Conservation (phyloP, 2,113 vertebrate genomes). For the Micromys minutus region DNA sequence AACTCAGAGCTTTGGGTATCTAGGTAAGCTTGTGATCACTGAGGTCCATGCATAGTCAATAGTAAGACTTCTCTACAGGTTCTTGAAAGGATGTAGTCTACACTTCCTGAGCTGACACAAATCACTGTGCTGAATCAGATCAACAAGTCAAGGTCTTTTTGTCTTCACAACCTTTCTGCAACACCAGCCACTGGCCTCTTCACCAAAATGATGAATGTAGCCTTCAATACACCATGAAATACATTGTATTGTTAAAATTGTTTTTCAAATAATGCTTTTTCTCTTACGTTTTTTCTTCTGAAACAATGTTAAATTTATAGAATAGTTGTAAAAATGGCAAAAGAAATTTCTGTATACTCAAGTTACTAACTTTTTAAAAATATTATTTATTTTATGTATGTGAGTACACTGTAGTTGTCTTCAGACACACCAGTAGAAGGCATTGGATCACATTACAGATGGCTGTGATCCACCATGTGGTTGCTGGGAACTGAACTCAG, state of each 20-base stretch:
- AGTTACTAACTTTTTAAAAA: background rate
- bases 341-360: background rate
- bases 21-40: background rate
- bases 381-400: too few relatives aligned
- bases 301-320: constrained; percentile 38
- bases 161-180: background rate
- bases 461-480: too few relatives aligned
- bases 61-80: background rate
- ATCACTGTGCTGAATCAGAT: background rate
- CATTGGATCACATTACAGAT: too few relatives aligned
- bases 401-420: too few relatives aligned
- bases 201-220: background rate
- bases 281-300: constrained; percentile 4
- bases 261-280: background rate
- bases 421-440: too few relatives aligned
- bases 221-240: background rate
- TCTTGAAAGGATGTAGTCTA: background rate
- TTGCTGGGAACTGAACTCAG: too few relatives aligned
- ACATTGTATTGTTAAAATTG: background rate
- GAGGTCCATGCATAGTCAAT: background rate
- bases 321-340: background rate
- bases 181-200: background rate
- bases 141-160: background rate
- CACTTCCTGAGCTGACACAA: background rate
- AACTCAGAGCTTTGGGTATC: background rate